Percentiles rank a stretch among this genome's conserved stretches.
Conservation (phyloP, 2,888 invertebrate genomes). For the Crocallis elinguaria region DNA sequence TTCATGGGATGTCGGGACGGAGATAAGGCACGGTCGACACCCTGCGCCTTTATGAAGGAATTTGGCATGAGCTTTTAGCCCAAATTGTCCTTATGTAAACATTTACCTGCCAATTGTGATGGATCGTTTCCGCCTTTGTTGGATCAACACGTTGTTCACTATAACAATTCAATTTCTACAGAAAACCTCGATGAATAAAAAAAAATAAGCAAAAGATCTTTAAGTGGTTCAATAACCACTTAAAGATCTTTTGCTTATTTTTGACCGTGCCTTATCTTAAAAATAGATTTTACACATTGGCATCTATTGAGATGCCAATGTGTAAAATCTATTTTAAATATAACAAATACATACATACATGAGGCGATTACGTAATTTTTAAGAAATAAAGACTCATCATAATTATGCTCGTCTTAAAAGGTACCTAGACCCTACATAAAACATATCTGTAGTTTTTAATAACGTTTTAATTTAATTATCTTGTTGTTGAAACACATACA, state of each 20-base stretch:
- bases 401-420: too few species aligned
- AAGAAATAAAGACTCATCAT: too few species aligned
- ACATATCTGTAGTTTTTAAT: too few species aligned
- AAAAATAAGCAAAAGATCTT: constrained; percentile 35
- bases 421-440: too few species aligned
- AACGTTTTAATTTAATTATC: not conserved
- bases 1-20: constrained; percentile 66
- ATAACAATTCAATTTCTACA: constrained; percentile 74
- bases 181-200: constrained; percentile 41
- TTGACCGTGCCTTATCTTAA: too few species aligned
- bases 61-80: constrained; percentile 75
- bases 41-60: constrained; percentile 66
- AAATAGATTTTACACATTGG: too few species aligned
- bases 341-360: too few species aligned
- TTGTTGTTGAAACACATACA: not conserved
- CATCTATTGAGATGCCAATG: too few species aligned
- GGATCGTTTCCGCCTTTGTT: constrained; percentile 65
- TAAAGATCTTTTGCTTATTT: not conserved
- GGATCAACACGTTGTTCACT: constrained; percentile 43
- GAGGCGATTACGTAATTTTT: too few species aligned
- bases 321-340: too few species aligned
- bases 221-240: constrained; percentile 10
- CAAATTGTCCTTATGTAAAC: constrained; percentile 77
- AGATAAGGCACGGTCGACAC: constrained; percentile 66
- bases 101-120: constrained; percentile 81